Evolutionary conservation across 2,888 invertebrate genomes (phyloP).

Genomic region (Zaprionus bogoriensis): DNA sequence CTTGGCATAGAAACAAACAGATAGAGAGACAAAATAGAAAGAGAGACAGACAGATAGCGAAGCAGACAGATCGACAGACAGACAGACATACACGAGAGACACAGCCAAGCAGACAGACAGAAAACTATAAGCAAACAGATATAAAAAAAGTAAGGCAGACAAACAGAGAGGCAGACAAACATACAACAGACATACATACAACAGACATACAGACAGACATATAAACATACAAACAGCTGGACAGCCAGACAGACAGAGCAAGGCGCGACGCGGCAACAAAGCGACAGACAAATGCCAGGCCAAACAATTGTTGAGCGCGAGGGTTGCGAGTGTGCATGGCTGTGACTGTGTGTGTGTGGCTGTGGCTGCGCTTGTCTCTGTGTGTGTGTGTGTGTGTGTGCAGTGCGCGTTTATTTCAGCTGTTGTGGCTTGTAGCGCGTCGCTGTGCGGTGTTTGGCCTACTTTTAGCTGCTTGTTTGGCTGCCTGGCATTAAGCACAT

Average conservation of each 20-base stretch:
- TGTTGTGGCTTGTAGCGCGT: constrained; percentile 7
- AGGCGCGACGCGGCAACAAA: constrained; percentile 22
- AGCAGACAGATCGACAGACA: too few relatives aligned
- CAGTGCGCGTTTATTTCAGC: constrained; percentile 13
- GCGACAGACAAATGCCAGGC: constrained; percentile 23
- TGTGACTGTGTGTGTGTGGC: background rate
- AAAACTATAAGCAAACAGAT: too few relatives aligned
- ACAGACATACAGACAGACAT: too few relatives aligned
- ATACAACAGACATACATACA: background rate
- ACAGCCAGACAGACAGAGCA: constrained; percentile 4
- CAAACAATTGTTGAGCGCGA: constrained; percentile 46
- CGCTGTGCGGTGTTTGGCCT: constrained; percentile 27
- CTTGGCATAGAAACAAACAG: too few relatives aligned
- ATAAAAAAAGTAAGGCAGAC: too few relatives aligned
- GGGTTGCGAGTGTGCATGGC: constrained; percentile 1
- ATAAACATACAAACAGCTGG: constrained; percentile 17
- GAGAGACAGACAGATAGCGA: too few relatives aligned
- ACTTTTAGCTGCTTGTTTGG: constrained; percentile 14
- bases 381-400: background rate
- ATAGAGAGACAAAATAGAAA: too few relatives aligned
- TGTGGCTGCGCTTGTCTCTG: too few relatives aligned
- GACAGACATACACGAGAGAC: too few relatives aligned
- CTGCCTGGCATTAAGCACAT: constrained; percentile 55
- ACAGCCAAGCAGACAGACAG: too few relatives aligned
- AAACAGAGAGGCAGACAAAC: constrained; percentile 25